Conservation (phyloP, 2,888 invertebrate genomes). For the Halictus quadricinctus region DNA sequence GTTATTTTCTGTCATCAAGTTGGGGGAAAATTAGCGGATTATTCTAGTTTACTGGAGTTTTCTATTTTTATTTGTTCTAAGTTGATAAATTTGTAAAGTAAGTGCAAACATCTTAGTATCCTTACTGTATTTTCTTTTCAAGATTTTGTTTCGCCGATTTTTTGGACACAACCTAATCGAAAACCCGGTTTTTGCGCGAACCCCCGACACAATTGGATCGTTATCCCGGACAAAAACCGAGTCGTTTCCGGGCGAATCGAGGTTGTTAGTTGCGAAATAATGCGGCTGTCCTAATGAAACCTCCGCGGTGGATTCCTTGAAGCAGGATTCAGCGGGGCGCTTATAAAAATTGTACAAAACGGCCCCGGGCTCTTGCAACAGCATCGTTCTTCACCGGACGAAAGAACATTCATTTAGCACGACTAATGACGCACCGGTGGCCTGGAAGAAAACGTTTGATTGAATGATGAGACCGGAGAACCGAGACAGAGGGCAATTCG, state of each 20-base stretch:
- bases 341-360: conserved; percentile 22
- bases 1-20: too few species aligned
- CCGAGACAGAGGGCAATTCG: not conserved
- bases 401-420: conserved; percentile 45
- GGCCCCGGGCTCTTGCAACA: not conserved
- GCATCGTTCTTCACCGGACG: not conserved
- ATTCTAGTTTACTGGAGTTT: too few species aligned
- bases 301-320: not conserved
- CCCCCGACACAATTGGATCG: conserved; percentile 29
- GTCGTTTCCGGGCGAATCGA: conserved; percentile 27
- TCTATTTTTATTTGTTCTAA: too few species aligned
- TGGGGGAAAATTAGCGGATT: too few species aligned
- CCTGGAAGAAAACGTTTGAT: conserved; percentile 30
- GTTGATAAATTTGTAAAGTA: not conserved
- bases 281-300: conserved; percentile 30
- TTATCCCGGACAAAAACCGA: conserved; percentile 29
- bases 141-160: not conserved
- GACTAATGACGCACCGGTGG: conserved; percentile 32
- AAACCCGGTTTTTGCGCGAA: not conserved
- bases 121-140: not conserved
- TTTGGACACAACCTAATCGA: not conserved
- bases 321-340: not conserved
- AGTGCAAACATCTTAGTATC: not conserved
- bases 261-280: conserved; percentile 28
- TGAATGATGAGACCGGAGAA: conserved; percentile 1